A percentile compares a stretch with the other conserved stretches of the same genome.
Conservation (phyloP, 2,888 invertebrate species). For the Andrena dorsata region DNA sequence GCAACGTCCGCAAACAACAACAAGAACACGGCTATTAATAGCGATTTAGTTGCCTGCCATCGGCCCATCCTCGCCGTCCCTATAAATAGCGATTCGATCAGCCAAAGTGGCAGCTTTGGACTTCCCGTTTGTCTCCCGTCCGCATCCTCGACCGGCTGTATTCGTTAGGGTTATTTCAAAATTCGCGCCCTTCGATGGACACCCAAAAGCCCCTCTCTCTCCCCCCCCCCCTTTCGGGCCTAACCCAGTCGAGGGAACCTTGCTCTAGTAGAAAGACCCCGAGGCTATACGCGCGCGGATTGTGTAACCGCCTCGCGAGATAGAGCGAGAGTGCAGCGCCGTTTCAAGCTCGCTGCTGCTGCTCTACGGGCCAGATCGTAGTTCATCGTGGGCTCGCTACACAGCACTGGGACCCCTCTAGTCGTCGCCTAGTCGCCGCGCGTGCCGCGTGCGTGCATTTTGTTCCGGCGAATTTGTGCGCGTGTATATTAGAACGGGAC, state of each 20-base stretch:
- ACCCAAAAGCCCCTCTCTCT: conserved; percentile 20
- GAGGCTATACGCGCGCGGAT: conserved; percentile 34
- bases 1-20: conserved; percentile 32
- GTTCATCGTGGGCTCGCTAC: conserved; percentile 33
- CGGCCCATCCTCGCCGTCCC: conserved; percentile 14
- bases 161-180: too few relatives aligned
- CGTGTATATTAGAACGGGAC: neutral
- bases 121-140: conserved; percentile 15
- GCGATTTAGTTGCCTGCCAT: conserved; percentile 31
- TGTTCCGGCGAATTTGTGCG: neutral
- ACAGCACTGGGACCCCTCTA: conserved; percentile 45
- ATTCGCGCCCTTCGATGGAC: neutral
- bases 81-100: conserved; percentile 47
- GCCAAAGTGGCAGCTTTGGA: conserved; percentile 15
- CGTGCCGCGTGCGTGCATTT: conserved; percentile 45
- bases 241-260: neutral
- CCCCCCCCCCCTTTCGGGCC: too few relatives aligned
- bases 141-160: too few relatives aligned
- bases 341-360: conserved; percentile 49
- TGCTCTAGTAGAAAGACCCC: conserved; percentile 3
- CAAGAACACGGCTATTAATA: conserved; percentile 48
- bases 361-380: conserved; percentile 53
- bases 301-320: conserved; percentile 50
- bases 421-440: conserved; percentile 59
- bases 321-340: conserved; percentile 59